Evolutionary conservation across 2,113 vertebrate genomes (phyloP), one percentile per base, ranked within the genome.

Genomic region (Gracilinanus agilis): DNA sequence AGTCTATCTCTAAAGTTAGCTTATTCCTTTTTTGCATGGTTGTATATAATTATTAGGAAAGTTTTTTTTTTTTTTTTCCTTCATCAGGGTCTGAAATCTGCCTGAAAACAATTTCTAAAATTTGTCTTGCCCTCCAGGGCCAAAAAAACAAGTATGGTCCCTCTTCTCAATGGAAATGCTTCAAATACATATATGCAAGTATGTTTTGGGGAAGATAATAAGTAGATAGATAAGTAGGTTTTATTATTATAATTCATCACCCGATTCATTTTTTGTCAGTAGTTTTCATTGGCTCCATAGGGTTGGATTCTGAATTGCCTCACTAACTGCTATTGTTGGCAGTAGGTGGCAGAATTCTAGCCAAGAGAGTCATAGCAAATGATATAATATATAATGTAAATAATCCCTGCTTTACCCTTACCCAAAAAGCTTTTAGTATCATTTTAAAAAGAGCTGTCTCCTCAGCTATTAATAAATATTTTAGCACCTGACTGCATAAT

Each of bases 331-430:
- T 75, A 75, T n/a, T n/a, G 4, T 55, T 88, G 11, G 23, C 67
- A 75, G 0, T 44, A 83, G 83, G 34, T 40, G 91, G 55, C 7
- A 91, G 89, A 95, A 58, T 3, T 95, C 24, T 56, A 55, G 24
- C 40, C 29, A 75, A 54, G 94, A 90, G 3, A 75, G 0, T 3
- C 54, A 40, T 13, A 34, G 25, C 23, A 53, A 44, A 75, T 89
- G 91, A 93, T 34, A 88, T 95, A 88, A 88, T 88, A 24, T 53
- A 54, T 83, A 56, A 54, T 75, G 40, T 54, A 92, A 55, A 54
- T 0, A 88, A 49, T 0, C 34, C 88, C 54, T 89, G 1, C 67
- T 54, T 92, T 95, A 13, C 11, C 83, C 95, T 95, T 56, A 55
- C 19, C 90, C 6, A 3, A 19, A 89, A 93, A 90, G 12, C 1